Percentiles rank a stretch among this genome's conserved stretches.
Conservation (phyloP, 2,113 vertebrate genomes). For the Cynocephalus volans region DNA sequence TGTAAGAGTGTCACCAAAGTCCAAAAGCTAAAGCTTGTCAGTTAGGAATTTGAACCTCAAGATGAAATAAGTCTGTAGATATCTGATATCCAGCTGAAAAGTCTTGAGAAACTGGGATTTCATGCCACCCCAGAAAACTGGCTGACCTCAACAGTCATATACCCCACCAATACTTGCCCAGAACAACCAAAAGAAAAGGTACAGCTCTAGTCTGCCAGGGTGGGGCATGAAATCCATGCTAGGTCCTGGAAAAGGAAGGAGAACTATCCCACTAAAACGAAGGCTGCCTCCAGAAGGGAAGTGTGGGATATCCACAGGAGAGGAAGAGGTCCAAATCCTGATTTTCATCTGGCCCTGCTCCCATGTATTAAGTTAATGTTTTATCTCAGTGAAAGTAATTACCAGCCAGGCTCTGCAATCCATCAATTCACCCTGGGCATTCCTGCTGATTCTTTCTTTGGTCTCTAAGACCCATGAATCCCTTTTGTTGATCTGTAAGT, state of each 20-base stretch:
- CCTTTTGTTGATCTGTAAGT: conserved; percentile 79
- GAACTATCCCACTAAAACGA: background rate
- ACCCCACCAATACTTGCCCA: background rate
- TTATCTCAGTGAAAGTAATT: conserved; percentile 81
- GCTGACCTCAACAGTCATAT: background rate
- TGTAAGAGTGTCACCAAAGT: background rate
- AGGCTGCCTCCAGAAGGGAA: conserved; percentile 4
- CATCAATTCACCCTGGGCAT: conserved; percentile 73
- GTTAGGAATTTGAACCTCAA: background rate
- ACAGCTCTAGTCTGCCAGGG: background rate
- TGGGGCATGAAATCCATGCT: background rate
- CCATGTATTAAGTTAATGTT: conserved; percentile 71
- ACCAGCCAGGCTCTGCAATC: conserved; percentile 75
- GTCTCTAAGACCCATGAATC: conserved; percentile 82
- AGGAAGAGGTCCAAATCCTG: background rate
- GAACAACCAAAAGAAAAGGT: conserved; percentile 40
- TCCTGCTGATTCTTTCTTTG: conserved; percentile 79
- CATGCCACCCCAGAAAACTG: conserved; percentile 29
- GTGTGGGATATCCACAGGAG: background rate
- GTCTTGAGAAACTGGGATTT: conserved; percentile 3
- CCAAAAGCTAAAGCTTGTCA: background rate
- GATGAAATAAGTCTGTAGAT: background rate
- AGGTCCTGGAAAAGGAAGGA: conserved; percentile 33
- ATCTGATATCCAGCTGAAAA: background rate
- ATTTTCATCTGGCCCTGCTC: conserved; percentile 68